phyloP scores from a whole-genome alignment of 2,113 vertebrate genomes.

The Sclerurus mexicanus region DNA sequence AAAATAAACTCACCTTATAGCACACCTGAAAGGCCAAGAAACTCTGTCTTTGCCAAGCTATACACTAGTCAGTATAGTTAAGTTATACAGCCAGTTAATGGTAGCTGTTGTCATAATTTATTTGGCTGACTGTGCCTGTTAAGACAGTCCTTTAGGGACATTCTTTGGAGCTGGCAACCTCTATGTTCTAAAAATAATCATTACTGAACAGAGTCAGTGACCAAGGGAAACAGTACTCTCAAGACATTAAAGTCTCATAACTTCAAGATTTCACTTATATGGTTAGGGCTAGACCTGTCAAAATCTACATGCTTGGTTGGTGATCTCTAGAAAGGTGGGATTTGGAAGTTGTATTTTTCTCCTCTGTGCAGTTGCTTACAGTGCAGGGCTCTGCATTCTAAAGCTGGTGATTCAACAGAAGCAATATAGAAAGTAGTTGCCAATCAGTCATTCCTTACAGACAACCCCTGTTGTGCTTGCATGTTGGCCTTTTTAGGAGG shows the following conservation, averaged over 20 bases:
- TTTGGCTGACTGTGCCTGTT: constrained; percentile 1
- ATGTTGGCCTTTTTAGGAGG: constrained; percentile 6
- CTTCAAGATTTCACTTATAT: neutral
- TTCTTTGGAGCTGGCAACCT: neutral
- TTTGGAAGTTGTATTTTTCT: neutral
- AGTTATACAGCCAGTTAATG: neutral
- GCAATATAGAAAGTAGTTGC: neutral
- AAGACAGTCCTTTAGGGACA: constrained; percentile 20
- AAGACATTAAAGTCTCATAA: neutral
- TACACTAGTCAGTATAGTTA: neutral
- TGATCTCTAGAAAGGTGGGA: neutral
- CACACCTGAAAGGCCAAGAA: constrained; percentile 9
- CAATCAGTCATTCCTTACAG: constrained; percentile 44
- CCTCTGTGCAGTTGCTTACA: neutral
- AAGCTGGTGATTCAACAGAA: constrained; percentile 2
- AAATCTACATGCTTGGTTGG: neutral
- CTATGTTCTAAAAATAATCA: neutral
- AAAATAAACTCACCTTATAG: neutral
- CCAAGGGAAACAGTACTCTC: neutral
- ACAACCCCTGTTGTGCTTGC: neutral
- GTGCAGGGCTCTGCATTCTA: neutral
- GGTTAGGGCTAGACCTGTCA: neutral
- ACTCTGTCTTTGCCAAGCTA: neutral
- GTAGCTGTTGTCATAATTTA: neutral
- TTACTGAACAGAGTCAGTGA: neutral